Conservation (phyloP, 2,797 vertebrate species). For the Streptopelia turtur region DNA sequence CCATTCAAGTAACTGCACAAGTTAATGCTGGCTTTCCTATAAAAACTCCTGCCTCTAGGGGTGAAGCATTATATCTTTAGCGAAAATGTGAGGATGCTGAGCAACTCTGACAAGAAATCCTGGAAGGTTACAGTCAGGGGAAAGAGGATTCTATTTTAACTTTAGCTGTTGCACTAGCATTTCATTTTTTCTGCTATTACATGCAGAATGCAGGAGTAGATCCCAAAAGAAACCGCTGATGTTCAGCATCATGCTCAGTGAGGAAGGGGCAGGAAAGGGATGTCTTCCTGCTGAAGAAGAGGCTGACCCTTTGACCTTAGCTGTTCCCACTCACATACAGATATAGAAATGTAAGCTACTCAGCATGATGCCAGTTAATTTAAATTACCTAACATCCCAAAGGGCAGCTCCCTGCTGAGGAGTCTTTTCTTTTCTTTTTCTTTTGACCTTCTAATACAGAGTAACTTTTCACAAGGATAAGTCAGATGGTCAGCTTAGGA, state of each 20-base stretch:
- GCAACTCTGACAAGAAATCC: neutral
- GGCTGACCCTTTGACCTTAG: slow-evolving; percentile 64
- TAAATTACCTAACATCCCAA: slow-evolving; percentile 72
- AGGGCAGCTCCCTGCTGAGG: slow-evolving; percentile 66
- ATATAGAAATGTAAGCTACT: slow-evolving; percentile 72
- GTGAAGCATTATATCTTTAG: neutral
- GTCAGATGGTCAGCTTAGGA: slow-evolving; percentile 62
- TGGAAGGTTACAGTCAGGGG: neutral
- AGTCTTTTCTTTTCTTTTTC: slow-evolving; percentile 62
- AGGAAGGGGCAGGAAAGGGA: slow-evolving; percentile 14
- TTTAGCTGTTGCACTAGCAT: neutral
- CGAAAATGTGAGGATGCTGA: neutral
- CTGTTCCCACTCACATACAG: slow-evolving; percentile 65
- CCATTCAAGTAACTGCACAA: neutral
- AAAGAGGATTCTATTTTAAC: slow-evolving; percentile 10
- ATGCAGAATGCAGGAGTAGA: neutral
- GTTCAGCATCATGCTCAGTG: neutral
- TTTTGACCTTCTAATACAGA: slow-evolving; percentile 69
- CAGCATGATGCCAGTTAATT: slow-evolving; percentile 68
- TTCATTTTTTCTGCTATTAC: neutral
- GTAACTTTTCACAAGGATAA: slow-evolving; percentile 64
- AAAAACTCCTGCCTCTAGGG: neutral
- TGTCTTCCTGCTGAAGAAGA: slow-evolving; percentile 39
- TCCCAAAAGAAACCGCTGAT: neutral
- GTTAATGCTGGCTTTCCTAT: neutral